phyloP scores from a whole-genome alignment of 2,888 invertebrate species.

The Drosophila limbata region DNA sequence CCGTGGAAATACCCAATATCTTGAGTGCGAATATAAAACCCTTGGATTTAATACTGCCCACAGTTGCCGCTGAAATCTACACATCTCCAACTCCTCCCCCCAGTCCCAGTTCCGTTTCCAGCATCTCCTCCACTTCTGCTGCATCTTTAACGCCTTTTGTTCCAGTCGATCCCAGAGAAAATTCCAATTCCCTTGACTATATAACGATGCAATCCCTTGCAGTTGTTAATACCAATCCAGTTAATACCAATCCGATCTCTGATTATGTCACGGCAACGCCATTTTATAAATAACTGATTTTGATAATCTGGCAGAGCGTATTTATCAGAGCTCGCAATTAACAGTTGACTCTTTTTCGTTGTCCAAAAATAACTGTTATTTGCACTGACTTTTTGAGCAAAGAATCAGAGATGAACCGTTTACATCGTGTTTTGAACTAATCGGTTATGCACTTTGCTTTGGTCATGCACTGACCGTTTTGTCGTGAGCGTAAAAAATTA shows the following conservation, averaged over 20 bases:
- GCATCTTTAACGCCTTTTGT: not conserved
- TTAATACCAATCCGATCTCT: not conserved
- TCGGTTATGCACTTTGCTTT: too few species aligned
- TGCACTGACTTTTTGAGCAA: too few species aligned
- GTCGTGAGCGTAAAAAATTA: too few species aligned
- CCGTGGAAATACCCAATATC: not conserved
- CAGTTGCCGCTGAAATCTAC: not conserved
- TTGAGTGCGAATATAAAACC: constrained; percentile 10
- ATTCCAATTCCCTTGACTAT: not conserved
- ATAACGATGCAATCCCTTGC: not conserved
- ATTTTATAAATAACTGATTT: not conserved
- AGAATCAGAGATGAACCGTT: too few species aligned
- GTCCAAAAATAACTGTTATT: too few species aligned
- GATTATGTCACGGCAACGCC: not conserved
- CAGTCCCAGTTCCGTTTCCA: not conserved
- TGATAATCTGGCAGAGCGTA: not conserved
- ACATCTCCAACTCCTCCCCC: too few species aligned
- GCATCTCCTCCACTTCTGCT: not conserved
- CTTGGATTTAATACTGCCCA: too few species aligned
- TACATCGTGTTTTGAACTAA: too few species aligned
- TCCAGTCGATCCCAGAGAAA: not conserved
- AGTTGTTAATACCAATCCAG: not conserved
- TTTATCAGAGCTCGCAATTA: too few species aligned
- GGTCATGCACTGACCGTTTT: too few species aligned
- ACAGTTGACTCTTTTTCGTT: too few species aligned